phyloP scores from a whole-genome alignment of 2,113 vertebrate genomes.

The western clawed frog (Xenopus tropicalis) region DNA sequence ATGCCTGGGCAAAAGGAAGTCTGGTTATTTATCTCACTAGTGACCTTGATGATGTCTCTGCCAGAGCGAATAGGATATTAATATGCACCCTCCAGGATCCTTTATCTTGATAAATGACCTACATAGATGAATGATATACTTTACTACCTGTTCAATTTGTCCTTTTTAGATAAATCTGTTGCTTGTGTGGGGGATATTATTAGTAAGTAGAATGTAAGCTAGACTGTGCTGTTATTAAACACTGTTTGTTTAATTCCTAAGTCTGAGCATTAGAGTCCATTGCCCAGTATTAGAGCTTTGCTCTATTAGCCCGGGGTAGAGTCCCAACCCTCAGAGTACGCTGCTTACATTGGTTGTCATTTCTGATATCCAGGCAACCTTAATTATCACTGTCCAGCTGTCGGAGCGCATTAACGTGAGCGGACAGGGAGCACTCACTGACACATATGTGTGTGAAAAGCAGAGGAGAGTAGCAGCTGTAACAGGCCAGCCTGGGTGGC shows the following conservation, averaged over 20 bases:
- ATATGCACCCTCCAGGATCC: no score
- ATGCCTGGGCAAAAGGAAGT: no score
- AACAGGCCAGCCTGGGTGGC: not conserved
- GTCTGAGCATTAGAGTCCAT: not conserved
- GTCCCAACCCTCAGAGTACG: not conserved
- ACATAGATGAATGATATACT: no score
- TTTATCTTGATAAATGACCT: no score
- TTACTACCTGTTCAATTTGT: no score
- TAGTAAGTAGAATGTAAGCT: not conserved
- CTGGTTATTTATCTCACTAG: no score
- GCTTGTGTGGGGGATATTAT: no score
- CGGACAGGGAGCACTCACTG: not conserved
- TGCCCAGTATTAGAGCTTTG: not conserved
- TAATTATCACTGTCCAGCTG: conserved; percentile 36
- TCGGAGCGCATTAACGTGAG: conserved; percentile 25
- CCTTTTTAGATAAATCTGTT: no score
- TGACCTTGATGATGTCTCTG: no score
- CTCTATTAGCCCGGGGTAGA: conserved; percentile 20
- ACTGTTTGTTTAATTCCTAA: conserved; percentile 14
- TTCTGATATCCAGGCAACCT: conserved; percentile 28
- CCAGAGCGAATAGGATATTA: no score
- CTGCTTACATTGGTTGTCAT: conserved; percentile 29
- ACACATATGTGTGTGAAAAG: conserved; percentile 7
- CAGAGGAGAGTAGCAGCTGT: not conserved
- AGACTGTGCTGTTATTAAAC: not conserved